Evolutionary conservation across 2,113 vertebrate species (phyloP).

Genomic region (Falco punctatus): DNA sequence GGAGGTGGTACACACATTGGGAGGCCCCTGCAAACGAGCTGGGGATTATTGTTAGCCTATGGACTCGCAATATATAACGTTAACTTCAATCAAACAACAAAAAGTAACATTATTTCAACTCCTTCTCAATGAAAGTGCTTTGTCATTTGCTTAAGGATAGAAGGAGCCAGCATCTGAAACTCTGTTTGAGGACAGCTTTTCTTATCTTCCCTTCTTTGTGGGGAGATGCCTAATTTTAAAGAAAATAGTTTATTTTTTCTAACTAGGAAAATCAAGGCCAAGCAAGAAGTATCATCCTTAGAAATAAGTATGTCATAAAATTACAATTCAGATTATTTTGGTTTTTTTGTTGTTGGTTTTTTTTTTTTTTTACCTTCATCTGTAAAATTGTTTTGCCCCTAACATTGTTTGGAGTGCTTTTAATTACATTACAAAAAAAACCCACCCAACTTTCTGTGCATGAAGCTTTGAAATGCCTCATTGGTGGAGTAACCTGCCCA

Average conservation of each 20-base stretch:
- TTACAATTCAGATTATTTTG: background rate
- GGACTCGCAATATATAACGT: too few relatives aligned
- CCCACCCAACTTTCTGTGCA: background rate
- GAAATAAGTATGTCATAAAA: background rate
- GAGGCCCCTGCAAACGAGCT: background rate
- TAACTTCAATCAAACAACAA: background rate
- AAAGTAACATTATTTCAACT: background rate
- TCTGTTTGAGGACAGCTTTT: background rate
- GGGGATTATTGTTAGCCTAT: background rate
- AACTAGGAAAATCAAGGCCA: background rate
- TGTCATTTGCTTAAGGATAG: background rate
- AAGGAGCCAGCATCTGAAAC: background rate
- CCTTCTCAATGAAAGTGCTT: background rate
- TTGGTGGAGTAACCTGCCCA: background rate
- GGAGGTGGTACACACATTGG: accelerated
- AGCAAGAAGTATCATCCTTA: background rate
- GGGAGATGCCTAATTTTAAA: background rate
- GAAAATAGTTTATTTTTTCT: background rate
- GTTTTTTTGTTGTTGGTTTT: too few relatives aligned
- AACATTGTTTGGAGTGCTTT: background rate
- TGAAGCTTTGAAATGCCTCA: background rate
- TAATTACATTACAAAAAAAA: too few relatives aligned
- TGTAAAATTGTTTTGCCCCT: background rate
- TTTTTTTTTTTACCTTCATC: background rate
- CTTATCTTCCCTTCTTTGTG: background rate